Evolutionary conservation across 1,140 invertebrate genomes (phyloP).

Genomic region (Drosophila punjabiensis): DNA sequence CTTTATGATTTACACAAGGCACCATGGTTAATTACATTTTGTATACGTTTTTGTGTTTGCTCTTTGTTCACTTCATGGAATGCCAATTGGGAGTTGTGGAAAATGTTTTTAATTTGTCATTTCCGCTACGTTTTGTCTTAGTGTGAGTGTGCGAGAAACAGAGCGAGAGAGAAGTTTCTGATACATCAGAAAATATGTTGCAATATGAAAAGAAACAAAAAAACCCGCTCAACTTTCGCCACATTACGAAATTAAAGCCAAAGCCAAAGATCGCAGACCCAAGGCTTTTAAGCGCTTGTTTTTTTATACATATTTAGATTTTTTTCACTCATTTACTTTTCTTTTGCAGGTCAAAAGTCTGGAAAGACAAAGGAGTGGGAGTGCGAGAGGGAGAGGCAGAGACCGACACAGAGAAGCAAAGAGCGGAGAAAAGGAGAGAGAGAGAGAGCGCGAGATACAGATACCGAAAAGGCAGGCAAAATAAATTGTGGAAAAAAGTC

Average conservation of each 20-base stretch:
- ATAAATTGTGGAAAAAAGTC: constrained; percentile 80
- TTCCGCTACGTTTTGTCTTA: constrained; percentile 64
- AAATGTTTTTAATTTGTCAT: constrained; percentile 73
- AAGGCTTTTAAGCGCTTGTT: constrained; percentile 21
- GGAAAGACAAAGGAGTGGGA: constrained; percentile 51
- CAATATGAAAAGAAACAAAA: constrained; percentile 33
- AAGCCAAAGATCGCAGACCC: constrained; percentile 25
- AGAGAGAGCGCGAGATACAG: constrained; percentile 46
- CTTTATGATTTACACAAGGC: neutral
- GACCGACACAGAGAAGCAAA: constrained; percentile 11
- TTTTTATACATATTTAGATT: constrained; percentile 27
- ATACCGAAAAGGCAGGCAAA: constrained; percentile 69
- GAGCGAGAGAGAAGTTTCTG: constrained; percentile 17
- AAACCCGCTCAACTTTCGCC: constrained; percentile 66
- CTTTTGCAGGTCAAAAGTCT: constrained; percentile 79
- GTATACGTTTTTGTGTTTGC: constrained; percentile 27
- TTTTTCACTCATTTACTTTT: constrained; percentile 30
- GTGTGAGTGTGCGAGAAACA: constrained; percentile 16
- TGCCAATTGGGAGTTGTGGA: constrained; percentile 55
- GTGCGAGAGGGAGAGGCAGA: constrained; percentile 21
- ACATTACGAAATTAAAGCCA: constrained; percentile 76
- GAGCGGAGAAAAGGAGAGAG: constrained; percentile 13
- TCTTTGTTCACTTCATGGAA: constrained; percentile 54
- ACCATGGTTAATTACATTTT: constrained; percentile 27
- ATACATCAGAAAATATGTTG: constrained; percentile 46